Evolutionary conservation across 2,888 invertebrate species (phyloP).

Genomic region (Xestia rhomboidea): DNA sequence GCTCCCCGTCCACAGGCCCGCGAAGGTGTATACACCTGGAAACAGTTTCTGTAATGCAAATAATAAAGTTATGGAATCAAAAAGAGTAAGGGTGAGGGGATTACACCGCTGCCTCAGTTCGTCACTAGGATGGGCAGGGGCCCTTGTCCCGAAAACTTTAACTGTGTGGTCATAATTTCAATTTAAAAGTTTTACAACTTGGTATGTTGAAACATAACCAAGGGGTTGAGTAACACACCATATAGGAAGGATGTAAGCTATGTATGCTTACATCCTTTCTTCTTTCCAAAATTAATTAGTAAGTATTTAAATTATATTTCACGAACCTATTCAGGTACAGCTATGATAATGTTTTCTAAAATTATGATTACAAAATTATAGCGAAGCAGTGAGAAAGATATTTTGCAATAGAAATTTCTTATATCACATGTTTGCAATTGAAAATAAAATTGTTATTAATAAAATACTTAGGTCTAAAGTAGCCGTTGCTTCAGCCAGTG

Average conservation of each 20-base stretch:
- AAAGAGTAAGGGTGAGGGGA: conserved; percentile 63
- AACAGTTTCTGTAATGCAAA: conserved; percentile 40
- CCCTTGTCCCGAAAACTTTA: conserved; percentile 74
- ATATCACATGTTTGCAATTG: background rate
- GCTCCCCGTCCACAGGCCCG: no score
- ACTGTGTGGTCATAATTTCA: conserved; percentile 80
- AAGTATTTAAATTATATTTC: background rate
- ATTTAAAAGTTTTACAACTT: conserved; percentile 81
- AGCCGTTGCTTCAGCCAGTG: background rate
- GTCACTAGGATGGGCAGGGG: conserved; percentile 65
- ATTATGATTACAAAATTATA: background rate
- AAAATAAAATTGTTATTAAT: background rate
- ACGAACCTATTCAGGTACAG: background rate
- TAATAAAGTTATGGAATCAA: conserved; percentile 55
- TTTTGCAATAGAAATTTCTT: background rate
- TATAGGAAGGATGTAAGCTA: conserved; percentile 50
- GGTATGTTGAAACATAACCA: conserved; percentile 72
- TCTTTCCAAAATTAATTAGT: conserved; percentile 40
- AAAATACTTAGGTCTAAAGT: background rate
- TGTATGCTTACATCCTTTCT: no score
- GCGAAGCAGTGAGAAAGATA: background rate
- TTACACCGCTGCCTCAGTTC: conserved; percentile 59
- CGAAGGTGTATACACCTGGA: no score
- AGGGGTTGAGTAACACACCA: conserved; percentile 64
- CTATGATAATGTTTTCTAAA: background rate